Conservation (phyloP, 2,113 vertebrate species). For the Ovis canadensis region DNA sequence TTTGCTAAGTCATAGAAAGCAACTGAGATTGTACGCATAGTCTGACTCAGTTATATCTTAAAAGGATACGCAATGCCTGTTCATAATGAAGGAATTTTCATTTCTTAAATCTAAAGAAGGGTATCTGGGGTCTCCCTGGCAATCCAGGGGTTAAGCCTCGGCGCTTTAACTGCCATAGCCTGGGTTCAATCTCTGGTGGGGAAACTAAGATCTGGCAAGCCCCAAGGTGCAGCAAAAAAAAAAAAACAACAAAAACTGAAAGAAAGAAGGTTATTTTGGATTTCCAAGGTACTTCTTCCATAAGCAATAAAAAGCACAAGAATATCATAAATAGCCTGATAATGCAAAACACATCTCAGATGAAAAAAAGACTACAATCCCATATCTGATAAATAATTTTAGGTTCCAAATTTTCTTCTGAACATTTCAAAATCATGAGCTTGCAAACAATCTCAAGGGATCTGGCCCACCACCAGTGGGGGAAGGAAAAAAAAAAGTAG, state of each 20-base stretch:
- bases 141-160: neutral
- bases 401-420: neutral
- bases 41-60: neutral
- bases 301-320: neutral
- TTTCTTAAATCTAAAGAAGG: neutral
- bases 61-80: neutral
- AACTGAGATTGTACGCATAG: accelerated
- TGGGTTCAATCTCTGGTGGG: neutral
- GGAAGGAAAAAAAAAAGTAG: neutral
- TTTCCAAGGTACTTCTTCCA: neutral
- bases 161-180: neutral
- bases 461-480: neutral
- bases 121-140: neutral
- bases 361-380: neutral
- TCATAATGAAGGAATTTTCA: neutral
- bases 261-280: neutral
- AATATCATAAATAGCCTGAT: neutral
- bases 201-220: neutral
- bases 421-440: constrained; percentile 36
- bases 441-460: neutral
- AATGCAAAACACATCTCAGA: neutral
- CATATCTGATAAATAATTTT: neutral
- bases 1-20: neutral
- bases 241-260: neutral
- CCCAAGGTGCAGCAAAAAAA: neutral